A percentile compares a stretch with the other conserved stretches of the same genome.
phyloP scores from a whole-genome alignment of 2,888 invertebrate species.

The Alviniconcha strummeri region DNA sequence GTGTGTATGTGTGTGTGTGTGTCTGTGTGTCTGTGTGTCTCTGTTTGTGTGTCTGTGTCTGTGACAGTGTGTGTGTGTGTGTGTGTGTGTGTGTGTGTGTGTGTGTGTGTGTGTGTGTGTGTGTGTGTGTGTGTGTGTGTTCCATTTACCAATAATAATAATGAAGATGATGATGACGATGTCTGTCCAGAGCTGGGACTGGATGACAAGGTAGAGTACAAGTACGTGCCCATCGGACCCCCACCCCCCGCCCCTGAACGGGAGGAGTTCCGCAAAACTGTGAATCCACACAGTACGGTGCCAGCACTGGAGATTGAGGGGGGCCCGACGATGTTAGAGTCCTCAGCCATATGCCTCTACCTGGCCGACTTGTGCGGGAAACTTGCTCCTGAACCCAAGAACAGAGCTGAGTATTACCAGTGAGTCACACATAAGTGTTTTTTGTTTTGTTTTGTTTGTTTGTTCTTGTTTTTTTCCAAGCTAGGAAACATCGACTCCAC shows the following conservation, averaged over 20 bases:
- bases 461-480: too few species aligned
- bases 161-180: too few species aligned
- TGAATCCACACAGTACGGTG: constrained; percentile 53
- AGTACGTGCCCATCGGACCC: constrained; percentile 36
- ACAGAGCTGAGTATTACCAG: constrained; percentile 55
- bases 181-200: constrained; percentile 47
- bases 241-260: constrained; percentile 38
- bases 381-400: constrained; percentile 46
- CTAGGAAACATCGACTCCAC: background rate
- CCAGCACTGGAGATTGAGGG: constrained; percentile 57
- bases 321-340: constrained; percentile 54
- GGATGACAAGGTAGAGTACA: constrained; percentile 43
- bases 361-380: constrained; percentile 56
- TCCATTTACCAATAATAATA: too few species aligned
- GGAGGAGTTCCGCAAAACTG: constrained; percentile 41
- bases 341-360: constrained; percentile 62
- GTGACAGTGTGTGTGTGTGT: too few species aligned
- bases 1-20: too few species aligned
- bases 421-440: constrained; percentile 25
- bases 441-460: too few species aligned
- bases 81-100: too few species aligned
- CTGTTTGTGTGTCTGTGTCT: too few species aligned
- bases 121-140: too few species aligned
- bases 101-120: too few species aligned
- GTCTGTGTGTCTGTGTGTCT: too few species aligned